Base-by-base conservation (phyloP, 2,113 vertebrate genomes). In the Cyprinodon brontotheroides region DNA sequence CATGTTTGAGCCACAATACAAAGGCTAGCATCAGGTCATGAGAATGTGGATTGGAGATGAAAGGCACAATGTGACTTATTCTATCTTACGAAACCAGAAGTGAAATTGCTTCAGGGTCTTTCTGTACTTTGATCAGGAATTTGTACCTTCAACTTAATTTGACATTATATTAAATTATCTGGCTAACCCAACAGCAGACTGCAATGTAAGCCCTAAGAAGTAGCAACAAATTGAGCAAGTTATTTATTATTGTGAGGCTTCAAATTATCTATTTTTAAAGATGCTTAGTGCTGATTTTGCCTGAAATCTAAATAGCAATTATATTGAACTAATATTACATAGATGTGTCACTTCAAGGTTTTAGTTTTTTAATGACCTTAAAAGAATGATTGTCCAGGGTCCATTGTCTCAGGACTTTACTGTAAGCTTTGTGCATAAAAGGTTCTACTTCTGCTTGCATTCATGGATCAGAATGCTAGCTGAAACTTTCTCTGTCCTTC, bases 1-100 rank as follows among this genome's bases (percentile, higher is more conserved):
- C 78, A 78, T 78, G 82, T 57, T 7, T 61, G 59, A 60, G 74
- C 76, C 60, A 70, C 73, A 74, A 71, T 61, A 59, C 40, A 53
- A 74, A 72, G 69, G 60, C 70, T 8, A 59, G 38, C 64, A 60
- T 75, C 57, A 47, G 62, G 69, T 77, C 72, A 68, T 12, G 0
- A 37, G 79, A 45, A 47, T 38, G 20, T 9, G 57, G 45, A 77
- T 64, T 39, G 53, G 50, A 61, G n/a, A 37, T 41, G 45, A 70
- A 40, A 20, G 36, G 36, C 41, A 50, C 47, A 79, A 41, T 45
- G 57, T 59, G 66, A 77, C 57, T 62, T 37, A 83, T 79, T 71
- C 59, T 40, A 36, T 62, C 22, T 60, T 38, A 70, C 38, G 4
- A 61, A 72, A 78, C 47, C 22, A 20, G 53, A 50, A 48, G 39